Conservation (phyloP, 2,888 invertebrate genomes). For the Tetrapedia diversipes region DNA sequence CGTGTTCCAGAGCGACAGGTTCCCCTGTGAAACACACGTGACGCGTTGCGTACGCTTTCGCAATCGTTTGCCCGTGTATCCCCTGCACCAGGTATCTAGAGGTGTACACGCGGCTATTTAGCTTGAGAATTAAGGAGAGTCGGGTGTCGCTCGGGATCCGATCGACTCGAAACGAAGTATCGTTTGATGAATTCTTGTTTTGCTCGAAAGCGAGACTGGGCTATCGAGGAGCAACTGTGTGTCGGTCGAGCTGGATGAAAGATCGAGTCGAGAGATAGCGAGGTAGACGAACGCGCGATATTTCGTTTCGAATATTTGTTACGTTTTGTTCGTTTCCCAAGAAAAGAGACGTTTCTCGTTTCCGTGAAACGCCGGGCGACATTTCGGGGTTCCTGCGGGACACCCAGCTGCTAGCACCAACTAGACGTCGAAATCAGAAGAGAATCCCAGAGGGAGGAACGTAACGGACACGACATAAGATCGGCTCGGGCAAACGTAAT, state of each 20-base stretch:
- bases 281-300: no score
- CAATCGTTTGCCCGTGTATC: conserved; percentile 35
- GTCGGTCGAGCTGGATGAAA: no score
- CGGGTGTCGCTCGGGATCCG: not conserved
- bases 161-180: not conserved
- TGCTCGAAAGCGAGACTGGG: not conserved
- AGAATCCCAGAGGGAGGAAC: conserved; percentile 50
- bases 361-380: conserved; percentile 9
- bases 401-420: conserved; percentile 40
- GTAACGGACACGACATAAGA: conserved; percentile 50
- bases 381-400: conserved; percentile 29
- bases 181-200: not conserved
- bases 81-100: conserved; percentile 10
- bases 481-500: conserved; percentile 57
- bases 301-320: not conserved
- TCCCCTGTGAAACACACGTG: conserved; percentile 70
- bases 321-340: conserved; percentile 18
- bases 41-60: conserved; percentile 63
- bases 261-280: no score
- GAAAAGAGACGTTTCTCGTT: conserved; percentile 26
- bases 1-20: conserved; percentile 75
- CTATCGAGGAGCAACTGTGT: no score
- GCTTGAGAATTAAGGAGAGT: conserved; percentile 2
- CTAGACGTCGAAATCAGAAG: conserved; percentile 36
- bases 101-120: conserved; percentile 2